Base-by-base conservation (phyloP, 2,113 vertebrate species). In the Phainopepla nitens region DNA sequence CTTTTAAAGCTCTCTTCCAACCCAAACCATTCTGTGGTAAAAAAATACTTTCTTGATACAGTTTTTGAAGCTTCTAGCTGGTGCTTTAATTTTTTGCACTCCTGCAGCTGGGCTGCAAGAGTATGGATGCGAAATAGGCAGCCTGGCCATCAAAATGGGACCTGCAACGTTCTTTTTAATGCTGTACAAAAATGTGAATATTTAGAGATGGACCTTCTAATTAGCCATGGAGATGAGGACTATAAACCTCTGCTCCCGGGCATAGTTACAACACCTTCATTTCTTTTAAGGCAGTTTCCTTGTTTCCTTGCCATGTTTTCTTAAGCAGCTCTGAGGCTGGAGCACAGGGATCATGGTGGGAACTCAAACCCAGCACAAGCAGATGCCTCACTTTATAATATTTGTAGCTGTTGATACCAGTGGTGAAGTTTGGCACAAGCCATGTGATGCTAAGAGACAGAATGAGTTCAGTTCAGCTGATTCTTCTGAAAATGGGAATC, bases 341-440 rank as follows among this genome's bases (percentile, higher is more conserved):
- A 51, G 21, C 6, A 0, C 1, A 16, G 27, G 13, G 28, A 29
- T 41, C 7, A 3, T 0, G 12, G 21, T 42, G 25, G 25, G 51
- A 53, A 49, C 23, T n/a, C 81, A 65, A 90, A 57, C 17, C 11
- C 57, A 57, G 23, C 35, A 15, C 5, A 4, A 58, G 70, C 22
- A 45, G 28, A 13, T 21, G 31, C 27, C 44, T 33, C 0, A 3
- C 1, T 53, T 70, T 24, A n/a, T 42, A 70, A 51, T 42, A 20
- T 65, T 39, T 13, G 18, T 5, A 33, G 47, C 24, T 77, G 5
- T 15, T n/a, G 21, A 15, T 36, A 31, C 10, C 42, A 21, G 15
- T 6, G 16, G 8, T 44, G 42, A 66, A 41, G n/a, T 19, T 29
- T 65, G 86, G 51, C 24, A 50, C 35, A 69, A 78, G 14, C 15